Conservation (phyloP, 2,797 vertebrate genomes). For the Fringilla coelebs region DNA sequence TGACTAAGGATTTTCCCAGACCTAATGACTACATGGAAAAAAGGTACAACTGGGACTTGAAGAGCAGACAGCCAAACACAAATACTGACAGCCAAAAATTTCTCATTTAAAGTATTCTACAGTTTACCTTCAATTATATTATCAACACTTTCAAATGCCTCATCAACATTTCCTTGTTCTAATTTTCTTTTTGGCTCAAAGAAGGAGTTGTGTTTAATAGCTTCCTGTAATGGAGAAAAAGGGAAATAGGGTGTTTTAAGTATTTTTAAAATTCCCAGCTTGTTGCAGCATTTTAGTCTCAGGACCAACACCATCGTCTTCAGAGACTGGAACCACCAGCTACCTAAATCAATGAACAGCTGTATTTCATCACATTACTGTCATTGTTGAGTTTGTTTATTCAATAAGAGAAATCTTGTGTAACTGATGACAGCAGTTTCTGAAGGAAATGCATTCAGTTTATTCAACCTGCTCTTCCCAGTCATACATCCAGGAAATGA, state of each 20-base stretch:
- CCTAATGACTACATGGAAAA: not conserved
- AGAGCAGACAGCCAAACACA: not conserved
- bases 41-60: not conserved
- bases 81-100: not conserved
- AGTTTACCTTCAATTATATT: conserved; percentile 73
- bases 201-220: conserved; percentile 72
- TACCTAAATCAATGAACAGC: not conserved
- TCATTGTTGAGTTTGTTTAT: not conserved
- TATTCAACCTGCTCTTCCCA: not conserved
- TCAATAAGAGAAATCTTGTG: not conserved
- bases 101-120: not conserved
- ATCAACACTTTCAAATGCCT: conserved; percentile 70
- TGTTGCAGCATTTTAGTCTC: not conserved
- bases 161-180: conserved; percentile 72
- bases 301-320: not conserved
- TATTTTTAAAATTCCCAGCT: not conserved
- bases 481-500: not conserved
- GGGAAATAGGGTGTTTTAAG: not conserved
- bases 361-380: not conserved
- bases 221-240: conserved; percentile 65
- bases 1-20: not conserved
- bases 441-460: not conserved
- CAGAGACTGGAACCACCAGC: not conserved
- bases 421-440: not conserved
- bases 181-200: conserved; percentile 72